Evolutionary conservation across 2,888 invertebrate genomes (phyloP).

Genomic region (Cryptocephalus moraei): DNA sequence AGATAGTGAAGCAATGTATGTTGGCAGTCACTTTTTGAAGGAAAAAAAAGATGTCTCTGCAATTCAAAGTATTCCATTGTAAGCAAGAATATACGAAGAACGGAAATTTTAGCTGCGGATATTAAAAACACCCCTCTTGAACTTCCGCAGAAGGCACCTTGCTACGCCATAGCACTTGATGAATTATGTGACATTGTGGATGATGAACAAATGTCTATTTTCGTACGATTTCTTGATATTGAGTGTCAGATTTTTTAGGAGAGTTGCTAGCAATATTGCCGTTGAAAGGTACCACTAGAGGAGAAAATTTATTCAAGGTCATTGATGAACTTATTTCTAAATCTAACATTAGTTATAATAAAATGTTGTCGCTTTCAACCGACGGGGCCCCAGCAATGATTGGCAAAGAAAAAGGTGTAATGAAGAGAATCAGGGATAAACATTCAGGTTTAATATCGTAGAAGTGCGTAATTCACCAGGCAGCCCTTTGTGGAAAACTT

Average conservation of each 20-base stretch:
- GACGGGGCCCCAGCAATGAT: constrained; percentile 3
- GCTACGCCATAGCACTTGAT: constrained; percentile 16
- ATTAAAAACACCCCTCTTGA: neutral
- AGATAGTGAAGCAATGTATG: constrained; percentile 17
- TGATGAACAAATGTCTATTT: constrained; percentile 23
- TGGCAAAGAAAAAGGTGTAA: constrained; percentile 1
- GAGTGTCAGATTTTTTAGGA: constrained; percentile 15
- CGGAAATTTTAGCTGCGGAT: constrained; percentile 16
- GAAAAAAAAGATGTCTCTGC: constrained; percentile 7
- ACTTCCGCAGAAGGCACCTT: constrained; percentile 11
- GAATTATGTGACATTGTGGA: constrained; percentile 16
- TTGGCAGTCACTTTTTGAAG: constrained; percentile 6
- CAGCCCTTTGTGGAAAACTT: constrained; percentile 1
- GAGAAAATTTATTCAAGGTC: constrained; percentile 9
- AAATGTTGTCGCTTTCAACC: constrained; percentile 8
- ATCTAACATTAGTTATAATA: constrained; percentile 11
- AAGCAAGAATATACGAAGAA: constrained; percentile 19
- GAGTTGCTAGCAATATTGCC: constrained; percentile 18
- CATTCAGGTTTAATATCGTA: constrained; percentile 2
- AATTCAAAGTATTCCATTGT: constrained; percentile 17
- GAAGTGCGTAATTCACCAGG: constrained; percentile 3
- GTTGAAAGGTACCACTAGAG: constrained; percentile 9
- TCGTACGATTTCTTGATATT: constrained; percentile 14
- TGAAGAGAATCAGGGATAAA: constrained; percentile 3
- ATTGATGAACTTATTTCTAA: constrained; percentile 9